Evolutionary conservation across 2,113 vertebrate species (phyloP).

Genomic region (Halcyon senegalensis): DNA sequence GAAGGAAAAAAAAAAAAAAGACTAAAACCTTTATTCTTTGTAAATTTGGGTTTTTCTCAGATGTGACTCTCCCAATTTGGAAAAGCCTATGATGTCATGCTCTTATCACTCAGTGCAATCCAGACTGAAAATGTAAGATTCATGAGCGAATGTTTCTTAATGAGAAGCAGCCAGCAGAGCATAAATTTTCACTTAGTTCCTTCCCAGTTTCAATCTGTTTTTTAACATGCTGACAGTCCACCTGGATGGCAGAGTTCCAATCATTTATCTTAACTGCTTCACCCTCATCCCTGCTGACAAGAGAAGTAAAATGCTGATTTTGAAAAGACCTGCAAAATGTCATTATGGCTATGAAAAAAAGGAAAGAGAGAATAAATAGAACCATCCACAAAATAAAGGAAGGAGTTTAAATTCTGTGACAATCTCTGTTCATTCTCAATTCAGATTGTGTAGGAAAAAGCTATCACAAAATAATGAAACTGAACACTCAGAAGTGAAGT

Average conservation of each 20-base stretch:
- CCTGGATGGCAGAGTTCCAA: conserved; percentile 14
- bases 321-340: conserved; percentile 51
- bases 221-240: conserved; percentile 17
- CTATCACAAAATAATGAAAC: background rate
- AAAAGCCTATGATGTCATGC: background rate
- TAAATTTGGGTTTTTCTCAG: background rate
- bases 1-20: background rate
- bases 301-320: conserved; percentile 54
- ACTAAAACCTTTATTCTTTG: background rate
- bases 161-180: conserved; percentile 16
- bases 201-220: background rate
- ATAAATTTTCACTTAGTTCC: conserved; percentile 28
- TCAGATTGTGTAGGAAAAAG: background rate
- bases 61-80: background rate
- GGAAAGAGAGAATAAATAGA: background rate
- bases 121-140: conserved; percentile 7
- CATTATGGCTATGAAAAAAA: background rate
- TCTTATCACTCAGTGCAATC: background rate
- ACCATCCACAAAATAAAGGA: background rate
- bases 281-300: conserved; percentile 8
- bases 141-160: background rate
- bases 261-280: conserved; percentile 2
- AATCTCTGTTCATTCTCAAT: background rate
- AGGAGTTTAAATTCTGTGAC: background rate
- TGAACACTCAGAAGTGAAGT: background rate